Conservation (phyloP, 2,113 vertebrate species). For the Anser cygnoides region DNA sequence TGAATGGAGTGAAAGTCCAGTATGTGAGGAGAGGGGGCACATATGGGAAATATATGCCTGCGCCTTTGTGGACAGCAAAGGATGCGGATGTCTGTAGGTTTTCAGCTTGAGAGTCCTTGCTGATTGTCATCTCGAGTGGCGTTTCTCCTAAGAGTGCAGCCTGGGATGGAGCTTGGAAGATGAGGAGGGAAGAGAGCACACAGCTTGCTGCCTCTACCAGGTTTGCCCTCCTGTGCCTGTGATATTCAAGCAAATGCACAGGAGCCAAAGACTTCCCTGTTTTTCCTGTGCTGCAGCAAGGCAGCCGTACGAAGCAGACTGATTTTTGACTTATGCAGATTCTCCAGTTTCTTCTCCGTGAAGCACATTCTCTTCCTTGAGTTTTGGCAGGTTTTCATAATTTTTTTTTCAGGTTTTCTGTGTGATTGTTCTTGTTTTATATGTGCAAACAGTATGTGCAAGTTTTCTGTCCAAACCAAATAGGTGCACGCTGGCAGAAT, state of each 20-base stretch:
- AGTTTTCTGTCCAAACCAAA: not conserved
- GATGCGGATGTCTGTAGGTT: not conserved
- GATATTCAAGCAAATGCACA: not conserved
- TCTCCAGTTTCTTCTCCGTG: not conserved
- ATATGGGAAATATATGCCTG: not conserved
- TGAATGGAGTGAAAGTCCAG: not conserved
- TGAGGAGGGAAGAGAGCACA: not conserved
- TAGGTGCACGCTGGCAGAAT: fast-evolving
- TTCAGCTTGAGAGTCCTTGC: not conserved
- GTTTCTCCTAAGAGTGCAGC: not conserved
- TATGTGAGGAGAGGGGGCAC: not conserved
- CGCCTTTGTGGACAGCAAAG: not conserved
- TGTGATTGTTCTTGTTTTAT: not conserved
- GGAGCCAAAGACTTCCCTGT: not conserved
- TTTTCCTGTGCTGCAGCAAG: not conserved
- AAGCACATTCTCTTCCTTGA: not conserved
- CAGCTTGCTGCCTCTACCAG: not conserved
- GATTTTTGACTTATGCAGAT: not conserved
- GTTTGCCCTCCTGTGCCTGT: not conserved
- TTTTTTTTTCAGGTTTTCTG: not conserved
- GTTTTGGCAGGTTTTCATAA: not conserved
- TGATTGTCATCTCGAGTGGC: not conserved
- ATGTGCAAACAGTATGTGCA: fast-evolving
- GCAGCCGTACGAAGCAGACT: not conserved
- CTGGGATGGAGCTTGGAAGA: not conserved